A percentile compares a stretch with the other conserved stretches of the same genome.
These are phyloP conservation scores for Kradibia gibbosae DNA, from an alignment of 1,140 invertebrate genomes.

Conservation along the genomic window DNA sequence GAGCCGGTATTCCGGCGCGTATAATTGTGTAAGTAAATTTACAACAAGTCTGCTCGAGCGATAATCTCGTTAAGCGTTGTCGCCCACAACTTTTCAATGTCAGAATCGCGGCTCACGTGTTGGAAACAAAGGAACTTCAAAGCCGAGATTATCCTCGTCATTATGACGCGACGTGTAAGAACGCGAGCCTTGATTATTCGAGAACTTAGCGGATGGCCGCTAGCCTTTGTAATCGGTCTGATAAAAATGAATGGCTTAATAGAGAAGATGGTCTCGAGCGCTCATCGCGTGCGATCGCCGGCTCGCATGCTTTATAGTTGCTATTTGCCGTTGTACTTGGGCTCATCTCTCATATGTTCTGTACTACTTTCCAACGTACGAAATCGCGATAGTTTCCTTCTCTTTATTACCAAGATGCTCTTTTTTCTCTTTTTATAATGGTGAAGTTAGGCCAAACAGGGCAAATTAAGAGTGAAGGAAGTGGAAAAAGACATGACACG, in stretches of 20 bases:
- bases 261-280: background rate
- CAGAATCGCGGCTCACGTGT: background rate
- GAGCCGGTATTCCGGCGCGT: background rate
- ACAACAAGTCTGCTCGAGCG: background rate
- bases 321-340: background rate
- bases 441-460: background rate
- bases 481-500: background rate
- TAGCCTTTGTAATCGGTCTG: background rate
- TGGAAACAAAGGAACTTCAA: background rate
- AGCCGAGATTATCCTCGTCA: constrained; percentile 19
- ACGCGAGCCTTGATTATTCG: background rate
- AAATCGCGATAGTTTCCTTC: background rate
- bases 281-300: background rate
- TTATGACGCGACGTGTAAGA: background rate
- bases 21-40: constrained; percentile 43
- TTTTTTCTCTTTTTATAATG: too few species aligned
- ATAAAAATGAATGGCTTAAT: constrained; percentile 19
- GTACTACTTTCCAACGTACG: background rate
- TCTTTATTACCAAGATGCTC: background rate
- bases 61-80: constrained; percentile 43
- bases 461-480: background rate
- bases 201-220: background rate
- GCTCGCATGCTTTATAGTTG: background rate
- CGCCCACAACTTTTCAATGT: constrained; percentile 42
- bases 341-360: background rate